These are phyloP conservation scores for Lucilia cuprina DNA, from an alignment of 1,140 invertebrate species.

Conservation along the genomic window DNA sequence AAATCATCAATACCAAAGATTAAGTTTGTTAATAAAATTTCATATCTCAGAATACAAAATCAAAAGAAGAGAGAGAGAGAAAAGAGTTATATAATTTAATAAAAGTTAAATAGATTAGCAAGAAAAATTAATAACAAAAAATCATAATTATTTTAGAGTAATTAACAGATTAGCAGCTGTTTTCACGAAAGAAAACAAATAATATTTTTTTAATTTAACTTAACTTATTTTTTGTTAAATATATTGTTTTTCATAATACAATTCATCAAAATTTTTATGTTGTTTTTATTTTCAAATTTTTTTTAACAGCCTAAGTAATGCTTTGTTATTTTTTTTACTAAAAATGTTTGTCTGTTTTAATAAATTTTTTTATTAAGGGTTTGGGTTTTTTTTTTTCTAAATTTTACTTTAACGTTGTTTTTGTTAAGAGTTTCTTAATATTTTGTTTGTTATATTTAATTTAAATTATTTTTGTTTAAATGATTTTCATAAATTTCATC, in stretches of 20 bases:
- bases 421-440: background rate
- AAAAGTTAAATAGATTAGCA: background rate
- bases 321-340: slow-evolving; percentile 20
- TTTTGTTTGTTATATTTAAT: slow-evolving; percentile 1
- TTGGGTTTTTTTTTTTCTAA: background rate
- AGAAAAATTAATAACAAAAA: background rate
- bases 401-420: slow-evolving; percentile 22
- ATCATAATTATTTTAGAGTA: background rate
- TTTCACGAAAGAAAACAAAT: background rate
- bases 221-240: background rate
- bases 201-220: slow-evolving; percentile 4
- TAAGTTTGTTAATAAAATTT: slow-evolving; percentile 10
- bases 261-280: background rate
- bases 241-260: background rate
- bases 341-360: background rate
- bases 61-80: slow-evolving; percentile 34
- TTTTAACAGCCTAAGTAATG: slow-evolving; percentile 35
- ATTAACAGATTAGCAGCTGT: slow-evolving; percentile 33
- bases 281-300: background rate
- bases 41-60: background rate
- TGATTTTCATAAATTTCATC: slow-evolving; percentile 33
- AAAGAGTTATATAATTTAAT: slow-evolving; percentile 4
- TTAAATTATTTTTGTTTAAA: slow-evolving; percentile 21
- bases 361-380: background rate
- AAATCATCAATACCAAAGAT: slow-evolving; percentile 32